Base-by-base conservation (phyloP, 2,797 vertebrate species). In the Gobionotothen gibberifrons region DNA sequence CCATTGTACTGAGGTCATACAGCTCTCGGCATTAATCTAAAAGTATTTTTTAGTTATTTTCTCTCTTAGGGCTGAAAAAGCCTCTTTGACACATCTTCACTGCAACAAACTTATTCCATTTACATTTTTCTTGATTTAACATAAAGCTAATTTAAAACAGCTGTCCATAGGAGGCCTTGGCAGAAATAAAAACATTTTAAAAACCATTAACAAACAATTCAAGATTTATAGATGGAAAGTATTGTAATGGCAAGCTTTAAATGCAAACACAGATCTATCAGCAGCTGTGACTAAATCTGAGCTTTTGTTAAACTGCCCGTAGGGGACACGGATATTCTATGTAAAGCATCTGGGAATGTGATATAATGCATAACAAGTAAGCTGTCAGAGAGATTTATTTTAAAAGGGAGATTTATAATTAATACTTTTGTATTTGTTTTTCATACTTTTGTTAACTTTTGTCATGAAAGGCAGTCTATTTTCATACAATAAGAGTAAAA, bases 151-250 rank as follows among this genome's bases (percentile, higher is more conserved):
- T 84, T 83, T 81, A 76, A 68, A 81, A 70, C 79, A 89, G 61
- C 74, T 86, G 81, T 80, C 82, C 66, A 58, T 67, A 32, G 53
- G 58, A 78, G 62, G 67, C 59, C 49, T 42, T 12, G 39, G 32
- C 15, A 5, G 53, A 69, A 70, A 84, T 56, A 62, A 83, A 79
- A 73, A 73, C 40, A n/a, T 72, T 75, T 83, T 64, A 19, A 53
- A 68, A 85, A 76, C 44, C 47, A 72, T 49, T 60, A 78, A 77
- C 66, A 84, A 86, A 90, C 74, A 86, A 88, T 79, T 74, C 79
- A 70, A 58, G 57, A 67, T 79, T 88, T 74, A 79, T 77, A 59
- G 66, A 71, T 64, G 21, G 80, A 79, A 70, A 68, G 36, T 26
- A 36, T n/a, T 21, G 21, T 74, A 66, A 61, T 61, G 56, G 32